A percentile compares a stretch with the other conserved stretches of the same genome.
Conservation (phyloP, 2,797 vertebrate species). For the Tangara arthus region DNA sequence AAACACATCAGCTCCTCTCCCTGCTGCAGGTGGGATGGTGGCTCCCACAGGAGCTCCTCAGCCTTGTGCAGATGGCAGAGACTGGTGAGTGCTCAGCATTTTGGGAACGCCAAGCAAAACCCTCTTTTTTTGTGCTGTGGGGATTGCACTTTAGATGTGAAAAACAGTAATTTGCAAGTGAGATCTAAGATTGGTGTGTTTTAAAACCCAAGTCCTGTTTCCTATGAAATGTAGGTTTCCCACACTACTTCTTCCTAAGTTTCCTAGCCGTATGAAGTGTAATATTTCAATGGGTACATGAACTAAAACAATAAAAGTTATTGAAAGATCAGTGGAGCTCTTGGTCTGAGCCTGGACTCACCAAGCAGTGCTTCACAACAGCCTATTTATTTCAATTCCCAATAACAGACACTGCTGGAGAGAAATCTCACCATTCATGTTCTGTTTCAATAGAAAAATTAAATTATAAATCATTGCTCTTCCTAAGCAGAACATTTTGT, state of each 20-base stretch:
- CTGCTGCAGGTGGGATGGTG: fast-evolving
- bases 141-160: background rate
- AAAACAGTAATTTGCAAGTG: background rate
- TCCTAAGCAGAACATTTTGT: conserved; percentile 35
- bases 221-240: background rate
- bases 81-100: background rate
- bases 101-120: background rate
- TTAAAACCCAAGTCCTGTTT: background rate
- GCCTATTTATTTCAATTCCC: background rate
- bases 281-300: background rate
- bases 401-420: background rate
- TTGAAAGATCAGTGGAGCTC: background rate
- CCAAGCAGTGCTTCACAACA: background rate
- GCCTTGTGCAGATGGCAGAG: background rate
- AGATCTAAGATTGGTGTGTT: background rate
- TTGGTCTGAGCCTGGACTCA: background rate
- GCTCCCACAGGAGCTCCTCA: background rate
- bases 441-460: conserved; percentile 7
- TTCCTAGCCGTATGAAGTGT: background rate
- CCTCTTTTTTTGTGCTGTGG: background rate
- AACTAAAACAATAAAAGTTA: background rate
- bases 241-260: background rate
- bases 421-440: background rate
- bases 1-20: background rate
- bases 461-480: conserved; percentile 37